Percentiles rank a stretch among this genome's conserved stretches.
These are phyloP conservation scores for rabbit (Oryctolagus cuniculus) DNA, from an alignment of 2,113 vertebrate species.

Conservation along the genomic window mOryCun1.1 NC_091447.1:59485001-59485500, in stretches of 20 bases:
- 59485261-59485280: slow-evolving; percentile 99
- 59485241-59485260: slow-evolving; percentile 98
- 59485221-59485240: slow-evolving; percentile 98
- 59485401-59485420: slow-evolving; percentile 97
- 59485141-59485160: not conserved
- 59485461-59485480: too few species aligned
- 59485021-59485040: slow-evolving; percentile 96
- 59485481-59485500: not conserved
- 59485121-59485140: not conserved
- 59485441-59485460: too few species aligned
- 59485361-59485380: slow-evolving; percentile 98
- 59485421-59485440: slow-evolving; percentile 95
- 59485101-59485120: slow-evolving; percentile 92
- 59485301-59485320: slow-evolving; percentile 98
- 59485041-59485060: slow-evolving; percentile 98
- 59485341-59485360: slow-evolving; percentile 98
- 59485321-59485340: slow-evolving; percentile 99
- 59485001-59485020: slow-evolving; percentile 97
- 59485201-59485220: slow-evolving; percentile 98
- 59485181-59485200: slow-evolving; percentile 98
- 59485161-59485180: slow-evolving; percentile 59
- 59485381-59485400: slow-evolving; percentile 99
- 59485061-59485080: slow-evolving; percentile 99
- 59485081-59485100: slow-evolving; percentile 99
- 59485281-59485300: slow-evolving; percentile 97